Conservation (phyloP, 2,797 vertebrate species). For the Lindbergichthys nudifrons region DNA sequence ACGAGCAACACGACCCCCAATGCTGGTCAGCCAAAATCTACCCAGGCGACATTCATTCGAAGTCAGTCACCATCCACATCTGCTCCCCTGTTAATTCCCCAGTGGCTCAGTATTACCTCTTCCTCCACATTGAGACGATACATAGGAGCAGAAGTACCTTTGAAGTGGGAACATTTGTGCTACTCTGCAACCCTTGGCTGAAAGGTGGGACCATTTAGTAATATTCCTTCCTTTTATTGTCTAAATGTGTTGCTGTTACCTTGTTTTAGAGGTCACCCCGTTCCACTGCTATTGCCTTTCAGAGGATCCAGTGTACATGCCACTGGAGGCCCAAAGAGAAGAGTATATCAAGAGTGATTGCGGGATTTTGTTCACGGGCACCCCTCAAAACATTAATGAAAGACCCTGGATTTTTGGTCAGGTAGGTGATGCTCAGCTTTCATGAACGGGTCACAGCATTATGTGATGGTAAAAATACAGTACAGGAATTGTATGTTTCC, state of each 20-base stretch:
- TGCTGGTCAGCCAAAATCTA: constrained; percentile 65
- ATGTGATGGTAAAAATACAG: not conserved
- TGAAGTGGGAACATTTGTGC: constrained; percentile 58
- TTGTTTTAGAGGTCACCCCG: not conserved
- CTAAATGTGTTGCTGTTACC: not conserved
- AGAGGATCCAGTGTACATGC: constrained; percentile 76
- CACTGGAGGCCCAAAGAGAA: constrained; percentile 52
- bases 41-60: constrained; percentile 4
- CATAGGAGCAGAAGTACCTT: constrained; percentile 13
- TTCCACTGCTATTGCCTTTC: constrained; percentile 10
- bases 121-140: constrained; percentile 43
- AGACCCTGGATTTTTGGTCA: constrained; percentile 76
- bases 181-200: constrained; percentile 80
- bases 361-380: constrained; percentile 71
- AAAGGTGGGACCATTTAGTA: constrained; percentile 45
- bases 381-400: constrained; percentile 38
- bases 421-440: constrained; percentile 47
- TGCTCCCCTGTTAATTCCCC: constrained; percentile 63
- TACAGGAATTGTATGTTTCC: constrained; percentile 2
- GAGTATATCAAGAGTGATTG: constrained; percentile 78
- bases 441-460: not conserved
- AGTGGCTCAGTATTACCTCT: constrained; percentile 69
- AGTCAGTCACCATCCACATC: constrained; percentile 61
- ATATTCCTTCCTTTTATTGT: not conserved
- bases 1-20: fast-evolving